These are phyloP conservation scores for Ryuthela nishihirai DNA, from an alignment of 2,888 invertebrate species.

Conservation along the genomic window DNA sequence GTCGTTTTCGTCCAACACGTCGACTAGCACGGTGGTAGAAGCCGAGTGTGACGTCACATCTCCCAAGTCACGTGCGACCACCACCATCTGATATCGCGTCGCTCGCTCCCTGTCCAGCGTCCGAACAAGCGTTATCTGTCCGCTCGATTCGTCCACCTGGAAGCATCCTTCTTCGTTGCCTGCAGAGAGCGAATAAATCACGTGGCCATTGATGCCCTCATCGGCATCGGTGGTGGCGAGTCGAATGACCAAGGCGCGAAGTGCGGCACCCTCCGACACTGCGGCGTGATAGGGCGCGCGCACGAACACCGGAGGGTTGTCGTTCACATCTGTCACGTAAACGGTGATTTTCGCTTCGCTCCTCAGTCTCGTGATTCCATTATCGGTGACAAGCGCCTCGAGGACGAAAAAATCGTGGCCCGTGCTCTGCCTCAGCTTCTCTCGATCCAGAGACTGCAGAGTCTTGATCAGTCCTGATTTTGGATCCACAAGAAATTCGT, in stretches of 20 bases:
- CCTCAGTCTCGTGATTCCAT: constrained; percentile 83
- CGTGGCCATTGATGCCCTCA: constrained; percentile 81
- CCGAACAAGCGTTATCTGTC: constrained; percentile 78
- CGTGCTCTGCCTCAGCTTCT: constrained; percentile 69
- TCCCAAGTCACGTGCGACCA: constrained; percentile 61
- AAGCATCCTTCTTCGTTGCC: constrained; percentile 94
- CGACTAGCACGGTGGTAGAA: constrained; percentile 52
- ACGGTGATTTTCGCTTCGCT: constrained; percentile 77
- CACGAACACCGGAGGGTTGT: constrained; percentile 84
- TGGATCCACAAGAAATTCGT: constrained; percentile 71
- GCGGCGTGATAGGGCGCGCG: constrained; percentile 84
- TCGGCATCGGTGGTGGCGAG: constrained; percentile 81
- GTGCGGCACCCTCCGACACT: constrained; percentile 78
- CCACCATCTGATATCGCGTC: constrained; percentile 75
- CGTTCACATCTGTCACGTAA: constrained; percentile 81
- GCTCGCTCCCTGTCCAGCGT: constrained; percentile 76
- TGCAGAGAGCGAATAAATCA: constrained; percentile 84
- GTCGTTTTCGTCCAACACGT: constrained; percentile 85
- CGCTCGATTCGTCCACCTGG: constrained; percentile 84
- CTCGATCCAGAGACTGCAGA: constrained; percentile 79
- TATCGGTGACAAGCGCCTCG: constrained; percentile 82
- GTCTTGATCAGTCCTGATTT: constrained; percentile 87
- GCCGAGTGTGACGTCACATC: not conserved
- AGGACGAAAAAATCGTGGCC: constrained; percentile 74
- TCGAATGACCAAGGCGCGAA: constrained; percentile 82